A percentile compares a stretch with the other conserved stretches of the same genome.
These are phyloP conservation scores for Lissonota sp. DNA, from an alignment of 2,888 invertebrate species.

Conservation along the genomic window DNA sequence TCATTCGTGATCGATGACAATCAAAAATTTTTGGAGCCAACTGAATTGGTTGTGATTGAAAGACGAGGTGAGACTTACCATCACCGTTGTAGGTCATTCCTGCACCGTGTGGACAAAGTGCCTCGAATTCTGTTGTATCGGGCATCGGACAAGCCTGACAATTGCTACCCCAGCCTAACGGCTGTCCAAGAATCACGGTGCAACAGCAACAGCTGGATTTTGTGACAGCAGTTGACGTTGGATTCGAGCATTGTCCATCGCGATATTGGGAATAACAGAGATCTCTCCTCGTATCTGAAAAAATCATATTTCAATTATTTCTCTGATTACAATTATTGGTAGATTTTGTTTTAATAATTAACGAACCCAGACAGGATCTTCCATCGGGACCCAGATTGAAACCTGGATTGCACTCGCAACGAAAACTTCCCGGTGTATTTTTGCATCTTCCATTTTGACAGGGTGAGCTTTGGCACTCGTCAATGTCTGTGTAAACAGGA, in stretches of 20 bases:
- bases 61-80: slow-evolving; percentile 82
- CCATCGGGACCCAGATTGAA: slow-evolving; percentile 91
- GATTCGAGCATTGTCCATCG: slow-evolving; percentile 91
- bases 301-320: slow-evolving; percentile 65
- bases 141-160: slow-evolving; percentile 91
- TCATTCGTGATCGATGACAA: slow-evolving; percentile 12
- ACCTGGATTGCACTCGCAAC: slow-evolving; percentile 89
- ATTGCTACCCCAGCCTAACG: slow-evolving; percentile 92
- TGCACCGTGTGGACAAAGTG: slow-evolving; percentile 91
- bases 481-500: slow-evolving; percentile 85
- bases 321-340: slow-evolving; percentile 25
- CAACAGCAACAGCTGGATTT: slow-evolving; percentile 95
- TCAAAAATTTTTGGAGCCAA: background rate
- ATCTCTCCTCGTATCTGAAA: slow-evolving; percentile 91
- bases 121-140: slow-evolving; percentile 88
- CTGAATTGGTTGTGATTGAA: no score
- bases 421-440: slow-evolving; percentile 89
- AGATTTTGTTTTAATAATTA: slow-evolving; percentile 15
- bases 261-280: slow-evolving; percentile 92
- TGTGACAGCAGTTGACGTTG: slow-evolving; percentile 91
- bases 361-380: slow-evolving; percentile 89
- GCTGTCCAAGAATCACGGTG: slow-evolving; percentile 87
- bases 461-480: slow-evolving; percentile 88
- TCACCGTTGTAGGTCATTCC: slow-evolving; percentile 93
- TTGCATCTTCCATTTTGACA: slow-evolving; percentile 89